Evolutionary conservation across 2,113 vertebrate genomes (phyloP).

Genomic region (Setophaga petechia): DNA sequence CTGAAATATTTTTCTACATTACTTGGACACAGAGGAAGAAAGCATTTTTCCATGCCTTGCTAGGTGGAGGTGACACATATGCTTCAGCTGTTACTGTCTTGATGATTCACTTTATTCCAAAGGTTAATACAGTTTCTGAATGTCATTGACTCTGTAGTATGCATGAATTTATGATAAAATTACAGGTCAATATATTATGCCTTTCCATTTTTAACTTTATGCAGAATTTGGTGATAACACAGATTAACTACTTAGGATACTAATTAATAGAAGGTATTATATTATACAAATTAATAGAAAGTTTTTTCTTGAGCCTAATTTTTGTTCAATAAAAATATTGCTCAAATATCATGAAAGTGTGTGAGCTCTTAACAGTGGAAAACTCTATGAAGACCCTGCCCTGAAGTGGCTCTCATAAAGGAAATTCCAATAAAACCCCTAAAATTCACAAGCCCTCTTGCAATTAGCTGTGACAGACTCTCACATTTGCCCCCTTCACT

Average conservation of each 20-base stretch:
- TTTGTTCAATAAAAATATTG: constrained; percentile 14
- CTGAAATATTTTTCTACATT: background rate
- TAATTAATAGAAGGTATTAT: constrained; percentile 15
- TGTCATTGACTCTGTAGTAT: background rate
- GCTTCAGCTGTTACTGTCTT: background rate
- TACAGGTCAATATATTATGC: background rate
- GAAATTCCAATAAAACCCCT: background rate
- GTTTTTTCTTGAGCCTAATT: background rate
- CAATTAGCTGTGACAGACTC: background rate
- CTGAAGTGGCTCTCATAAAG: background rate
- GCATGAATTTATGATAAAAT: background rate
- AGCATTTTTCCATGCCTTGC: background rate
- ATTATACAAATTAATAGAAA: background rate
- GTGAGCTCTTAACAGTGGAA: background rate
- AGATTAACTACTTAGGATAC: background rate
- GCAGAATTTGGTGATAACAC: background rate
- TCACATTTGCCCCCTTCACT: background rate
- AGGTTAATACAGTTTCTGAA: constrained; percentile 34
- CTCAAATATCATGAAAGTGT: background rate
- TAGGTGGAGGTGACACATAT: background rate
- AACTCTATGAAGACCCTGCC: background rate
- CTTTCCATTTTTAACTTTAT: constrained; percentile 11
- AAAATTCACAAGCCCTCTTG: background rate
- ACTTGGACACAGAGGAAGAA: background rate
- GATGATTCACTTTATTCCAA: background rate